Evolutionary conservation across 2,113 vertebrate genomes (phyloP), one percentile per base, ranked within the genome.

Genomic region (Rhinopomastus cyanomelas): DNA sequence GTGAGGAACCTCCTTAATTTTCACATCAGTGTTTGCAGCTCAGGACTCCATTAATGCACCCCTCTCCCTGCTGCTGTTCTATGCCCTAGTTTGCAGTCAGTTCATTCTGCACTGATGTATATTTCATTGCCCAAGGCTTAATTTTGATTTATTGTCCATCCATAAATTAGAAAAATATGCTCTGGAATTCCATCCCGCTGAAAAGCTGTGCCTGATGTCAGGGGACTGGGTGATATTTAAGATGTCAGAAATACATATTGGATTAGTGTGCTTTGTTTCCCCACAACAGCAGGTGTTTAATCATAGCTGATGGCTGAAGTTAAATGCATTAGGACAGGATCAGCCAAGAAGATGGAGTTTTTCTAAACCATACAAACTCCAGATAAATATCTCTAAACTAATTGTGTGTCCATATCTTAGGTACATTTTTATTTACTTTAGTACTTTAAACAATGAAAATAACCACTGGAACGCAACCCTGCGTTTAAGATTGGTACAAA

Each of bases 151-250:
- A 99, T 99, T 99, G 98, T 99, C 98, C 98, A 98, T 98, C 98
- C 98, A 99, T 99, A 99, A 99, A 99, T 99, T 98, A 99, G 98
- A 99, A 99, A 99, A 99, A 99, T 99, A 99, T 99, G 99, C 98
- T 99, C 98, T 99, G 98, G 98, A 99, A 99, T 99, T 99, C 98
- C 98, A 98, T 99, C 98, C 98, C 96, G 97, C 97, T 97, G 98
- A 98, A 98, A 98, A 98, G 98, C 98, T 98, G 98, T 98, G 98
- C 98, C 98, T 98, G 98, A 98, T 98, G 98, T 99, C 99, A 98
- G 98, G 99, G 98, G 99, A 99, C 98, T 98, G 98, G 98, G 98
- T 99, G 99, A 99, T 99, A 99, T 99, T 98, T 99, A 98, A 99
- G 98, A 98, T 99, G 99, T 99, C 98, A 99, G 98, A 99, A 99